Conservation (phyloP, 2,888 invertebrate genomes). For the Artemia sinica region DNA sequence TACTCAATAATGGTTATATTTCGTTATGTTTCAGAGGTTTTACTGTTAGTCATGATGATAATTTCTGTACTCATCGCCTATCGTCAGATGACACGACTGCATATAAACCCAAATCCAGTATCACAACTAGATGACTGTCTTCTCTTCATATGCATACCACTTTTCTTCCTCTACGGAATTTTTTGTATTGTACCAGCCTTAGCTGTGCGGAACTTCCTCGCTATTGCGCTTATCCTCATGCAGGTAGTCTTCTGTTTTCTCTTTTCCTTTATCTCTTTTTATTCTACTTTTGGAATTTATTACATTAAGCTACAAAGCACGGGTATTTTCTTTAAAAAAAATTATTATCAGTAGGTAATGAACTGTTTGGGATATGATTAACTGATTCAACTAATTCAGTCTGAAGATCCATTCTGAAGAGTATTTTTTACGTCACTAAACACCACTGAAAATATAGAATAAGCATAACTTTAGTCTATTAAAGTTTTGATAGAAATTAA, state of each 20-base stretch:
- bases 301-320: no score
- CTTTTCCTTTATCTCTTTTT: background rate
- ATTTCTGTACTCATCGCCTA: constrained; percentile 42
- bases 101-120: constrained; percentile 45
- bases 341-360: no score
- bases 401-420: no score
- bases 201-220: constrained; percentile 36
- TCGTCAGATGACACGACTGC: constrained; percentile 44
- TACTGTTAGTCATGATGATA: constrained; percentile 41
- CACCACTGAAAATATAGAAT: no score
- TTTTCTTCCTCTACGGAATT: constrained; percentile 50
- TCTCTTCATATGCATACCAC: constrained; percentile 50
- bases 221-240: constrained; percentile 38
- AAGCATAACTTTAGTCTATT: no score
- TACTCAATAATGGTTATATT: no score
- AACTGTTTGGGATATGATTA: no score
- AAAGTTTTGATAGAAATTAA: no score
- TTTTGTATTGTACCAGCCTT: constrained; percentile 49
- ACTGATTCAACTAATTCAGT: no score
- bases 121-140: constrained; percentile 50
- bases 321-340: no score
- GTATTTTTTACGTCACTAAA: no score
- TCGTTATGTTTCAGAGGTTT: constrained; percentile 34
- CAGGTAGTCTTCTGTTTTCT: constrained; percentile 36
- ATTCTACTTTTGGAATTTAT: no score